Percentiles rank a stretch among this genome's conserved stretches.
phyloP scores from a whole-genome alignment of 2,888 invertebrate genomes.

The Melanophora roralis region DNA sequence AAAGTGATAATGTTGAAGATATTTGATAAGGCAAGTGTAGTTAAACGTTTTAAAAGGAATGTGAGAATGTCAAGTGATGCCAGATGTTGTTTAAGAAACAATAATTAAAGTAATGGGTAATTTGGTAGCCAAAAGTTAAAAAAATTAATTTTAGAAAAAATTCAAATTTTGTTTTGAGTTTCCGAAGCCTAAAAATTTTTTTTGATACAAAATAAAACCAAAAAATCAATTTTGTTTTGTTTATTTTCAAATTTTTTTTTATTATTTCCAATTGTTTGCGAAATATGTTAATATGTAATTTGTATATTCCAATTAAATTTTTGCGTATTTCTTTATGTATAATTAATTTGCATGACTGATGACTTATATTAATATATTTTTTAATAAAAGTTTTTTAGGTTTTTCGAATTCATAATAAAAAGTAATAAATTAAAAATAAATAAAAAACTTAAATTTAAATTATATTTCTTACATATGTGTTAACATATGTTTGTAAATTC shows the following conservation, averaged over 20 bases:
- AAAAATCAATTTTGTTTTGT: background rate
- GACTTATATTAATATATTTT: conserved; percentile 61
- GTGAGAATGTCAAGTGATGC: background rate
- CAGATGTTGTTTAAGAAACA: background rate
- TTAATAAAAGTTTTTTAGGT: conserved; percentile 60
- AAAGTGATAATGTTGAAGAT: background rate
- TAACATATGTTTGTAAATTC: conserved; percentile 11
- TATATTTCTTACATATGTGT: background rate
- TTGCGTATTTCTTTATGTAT: conserved; percentile 56
- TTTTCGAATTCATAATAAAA: no score
- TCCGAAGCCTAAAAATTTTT: no score
- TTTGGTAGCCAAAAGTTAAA: conserved; percentile 7
- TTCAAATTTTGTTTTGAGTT: no score
- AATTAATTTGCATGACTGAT: conserved; percentile 54
- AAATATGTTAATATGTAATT: conserved; percentile 63
- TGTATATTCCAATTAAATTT: conserved; percentile 58
- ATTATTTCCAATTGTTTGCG: conserved; percentile 64
- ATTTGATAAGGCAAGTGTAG: background rate
- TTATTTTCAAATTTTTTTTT: conserved; percentile 43
- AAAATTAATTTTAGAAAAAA: conserved; percentile 13
- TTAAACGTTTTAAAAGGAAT: background rate
- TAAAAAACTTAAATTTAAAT: background rate
- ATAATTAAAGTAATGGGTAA: background rate
- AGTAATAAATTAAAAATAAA: no score
- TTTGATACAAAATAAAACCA: background rate